A percentile compares a stretch with the other conserved stretches of the same genome.
phyloP scores from a whole-genome alignment of 92 coral and sea anemone genomes.

The Actinostola sp. region DNA sequence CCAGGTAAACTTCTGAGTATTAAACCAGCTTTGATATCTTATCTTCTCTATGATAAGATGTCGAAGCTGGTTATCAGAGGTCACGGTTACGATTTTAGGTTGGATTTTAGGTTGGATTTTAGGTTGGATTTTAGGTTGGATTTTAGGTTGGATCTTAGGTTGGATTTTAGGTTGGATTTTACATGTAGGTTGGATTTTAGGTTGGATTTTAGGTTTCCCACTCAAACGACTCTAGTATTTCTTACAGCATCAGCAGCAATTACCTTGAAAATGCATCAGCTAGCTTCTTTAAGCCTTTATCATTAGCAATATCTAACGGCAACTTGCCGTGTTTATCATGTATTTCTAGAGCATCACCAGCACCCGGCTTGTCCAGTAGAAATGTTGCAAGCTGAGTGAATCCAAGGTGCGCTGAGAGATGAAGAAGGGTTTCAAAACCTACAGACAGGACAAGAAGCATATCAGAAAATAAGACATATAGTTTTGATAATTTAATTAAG shows the following conservation, averaged over 20 bases:
- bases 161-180: too few species aligned
- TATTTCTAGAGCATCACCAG: slow-evolving; percentile 60
- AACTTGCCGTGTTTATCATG: slow-evolving; percentile 72
- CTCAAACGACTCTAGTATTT: background rate
- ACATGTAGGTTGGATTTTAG: too few species aligned
- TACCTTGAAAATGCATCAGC: slow-evolving; percentile 77
- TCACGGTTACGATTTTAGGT: too few species aligned
- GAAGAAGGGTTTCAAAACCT: slow-evolving; percentile 87
- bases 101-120: too few species aligned
- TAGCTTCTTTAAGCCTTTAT: slow-evolving; percentile 66
- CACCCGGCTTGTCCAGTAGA: slow-evolving; percentile 83
- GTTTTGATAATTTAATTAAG: too few species aligned
- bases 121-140: too few species aligned
- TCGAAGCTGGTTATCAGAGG: too few species aligned
- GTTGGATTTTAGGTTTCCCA: too few species aligned
- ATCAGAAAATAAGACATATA: background rate
- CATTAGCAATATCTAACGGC: slow-evolving; percentile 77
- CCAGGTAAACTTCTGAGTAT: too few species aligned
- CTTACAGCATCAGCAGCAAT: background rate
- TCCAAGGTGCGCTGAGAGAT: slow-evolving; percentile 78
- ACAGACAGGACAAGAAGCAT: background rate
- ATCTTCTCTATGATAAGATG: too few species aligned
- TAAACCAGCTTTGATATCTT: too few species aligned
- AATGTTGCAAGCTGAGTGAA: slow-evolving; percentile 76
- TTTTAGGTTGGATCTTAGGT: too few species aligned